Base-by-base conservation (phyloP, 2,888 invertebrate genomes). In the Antheraea yamamai region DNA sequence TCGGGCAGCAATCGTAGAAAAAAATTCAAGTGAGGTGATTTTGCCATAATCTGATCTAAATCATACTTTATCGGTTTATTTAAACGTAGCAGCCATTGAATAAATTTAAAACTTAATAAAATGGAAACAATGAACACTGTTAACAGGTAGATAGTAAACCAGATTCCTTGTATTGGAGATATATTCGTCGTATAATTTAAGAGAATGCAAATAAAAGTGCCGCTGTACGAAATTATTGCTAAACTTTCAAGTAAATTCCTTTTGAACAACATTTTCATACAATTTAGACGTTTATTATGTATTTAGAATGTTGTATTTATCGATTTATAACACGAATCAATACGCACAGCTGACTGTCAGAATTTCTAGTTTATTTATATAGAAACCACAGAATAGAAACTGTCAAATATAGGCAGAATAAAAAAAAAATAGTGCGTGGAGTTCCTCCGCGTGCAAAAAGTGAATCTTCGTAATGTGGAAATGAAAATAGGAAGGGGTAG, bases 41-140 rank as follows among this genome's bases (percentile, higher is more conserved):
- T 84, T 51, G 83, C 80, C 6, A 88, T 73, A n/a, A 91, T 77
- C 26, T 73, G 80, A 2, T 91, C 89, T n/a, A 92, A 78, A 81
- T 95, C 91, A 81, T 92, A 93, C 77, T 92, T 92, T 47, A 96
- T 73, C 10, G 96, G 95, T 81, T 95, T 95, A 79, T 95, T 95
- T 77, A 95, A 87, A 79, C 89, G 90, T 74, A 96, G 84, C 75
- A 96, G 83, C 89, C 93, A 95, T 82, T 96, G 95, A 47, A 96
- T 91, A 82, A 92, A 90, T 80, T 93, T 91, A 82, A 95, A 95
- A 85, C 95, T 95, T 70, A 94, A 76, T 80, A 92, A 91, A 72
- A 95, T 83, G 4, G 95, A 93, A 0, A 88, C 77, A 61, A 95
- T 81, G 85, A 95, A 95, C 68, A 95, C 78, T 61, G 86, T 75